A percentile compares a stretch with the other conserved stretches of the same genome.
Conservation (phyloP, 1,140 invertebrate species). For the Druon quercuslanigerum region DNA sequence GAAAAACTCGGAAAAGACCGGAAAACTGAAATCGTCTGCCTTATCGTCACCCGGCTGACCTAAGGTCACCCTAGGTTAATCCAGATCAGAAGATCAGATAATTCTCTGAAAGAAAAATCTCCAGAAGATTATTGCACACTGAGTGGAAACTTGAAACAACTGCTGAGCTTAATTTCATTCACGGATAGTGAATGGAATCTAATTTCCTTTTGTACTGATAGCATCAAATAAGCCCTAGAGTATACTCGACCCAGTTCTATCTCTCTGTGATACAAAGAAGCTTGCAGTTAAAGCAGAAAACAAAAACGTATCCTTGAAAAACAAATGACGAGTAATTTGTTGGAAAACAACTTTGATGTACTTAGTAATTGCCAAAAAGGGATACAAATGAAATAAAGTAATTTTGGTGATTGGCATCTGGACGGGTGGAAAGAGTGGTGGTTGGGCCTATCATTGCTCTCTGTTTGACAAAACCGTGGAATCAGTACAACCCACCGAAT, state of each 20-base stretch:
- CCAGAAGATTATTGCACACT: constrained; percentile 2
- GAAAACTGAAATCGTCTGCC: no score
- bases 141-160: constrained; percentile 26
- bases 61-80: no score
- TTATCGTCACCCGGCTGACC: no score
- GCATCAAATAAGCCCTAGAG: constrained; percentile 1
- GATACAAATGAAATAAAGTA: constrained; percentile 14
- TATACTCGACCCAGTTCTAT: constrained; percentile 2
- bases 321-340: not conserved
- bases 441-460: not conserved
- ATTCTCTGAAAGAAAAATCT: not conserved
- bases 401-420: not conserved
- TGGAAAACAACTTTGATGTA: not conserved
- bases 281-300: not conserved
- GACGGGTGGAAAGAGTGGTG: not conserved
- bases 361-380: no score
- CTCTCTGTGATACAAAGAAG: not conserved
- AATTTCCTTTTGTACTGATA: constrained; percentile 28
- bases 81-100: not conserved
- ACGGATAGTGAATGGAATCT: constrained; percentile 14
- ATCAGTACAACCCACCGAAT: constrained; percentile 17
- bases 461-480: constrained; percentile 10
- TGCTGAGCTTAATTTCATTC: constrained; percentile 26
- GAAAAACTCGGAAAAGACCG: no score
- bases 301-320: not conserved